Evolutionary conservation across 2,888 invertebrate species (phyloP).

Genomic region (Eupithecia dodoneata): DNA sequence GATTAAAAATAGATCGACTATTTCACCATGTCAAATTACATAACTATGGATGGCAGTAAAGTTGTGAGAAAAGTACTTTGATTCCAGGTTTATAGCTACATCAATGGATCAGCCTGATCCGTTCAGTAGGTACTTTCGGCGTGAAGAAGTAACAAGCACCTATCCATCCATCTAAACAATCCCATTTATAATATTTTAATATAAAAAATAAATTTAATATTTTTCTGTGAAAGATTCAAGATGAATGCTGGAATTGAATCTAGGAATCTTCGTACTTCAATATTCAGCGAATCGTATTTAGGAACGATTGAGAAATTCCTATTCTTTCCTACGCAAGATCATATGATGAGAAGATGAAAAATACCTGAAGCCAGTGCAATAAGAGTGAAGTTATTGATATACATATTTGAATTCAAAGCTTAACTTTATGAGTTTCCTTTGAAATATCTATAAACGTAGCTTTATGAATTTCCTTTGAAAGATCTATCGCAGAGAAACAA

Average conservation of each 20-base stretch:
- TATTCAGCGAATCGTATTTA: not conserved
- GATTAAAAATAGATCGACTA: not conserved
- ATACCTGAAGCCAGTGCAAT: not conserved
- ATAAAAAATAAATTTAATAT: no score
- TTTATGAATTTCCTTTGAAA: not conserved
- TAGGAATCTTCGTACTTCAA: not conserved
- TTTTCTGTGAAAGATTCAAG: not conserved
- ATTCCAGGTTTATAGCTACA: no score
- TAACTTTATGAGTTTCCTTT: not conserved
- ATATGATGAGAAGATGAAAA: not conserved
- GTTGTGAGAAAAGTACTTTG: no score
- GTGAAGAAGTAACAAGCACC: no score
- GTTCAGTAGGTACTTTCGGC: no score
- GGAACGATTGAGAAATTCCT: not conserved
- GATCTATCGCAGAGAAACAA: not conserved
- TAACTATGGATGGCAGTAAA: not conserved
- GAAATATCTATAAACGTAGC: not conserved
- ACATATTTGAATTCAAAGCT: not conserved
- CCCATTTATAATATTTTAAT: no score
- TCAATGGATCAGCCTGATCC: no score
- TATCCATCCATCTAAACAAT: no score
- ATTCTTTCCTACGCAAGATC: not conserved
- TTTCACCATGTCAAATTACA: not conserved
- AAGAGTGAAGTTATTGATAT: not conserved
- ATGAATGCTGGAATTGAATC: not conserved